Evolutionary conservation across 2,797 vertebrate species (phyloP).

Genomic region (Onychomys torridus): DNA sequence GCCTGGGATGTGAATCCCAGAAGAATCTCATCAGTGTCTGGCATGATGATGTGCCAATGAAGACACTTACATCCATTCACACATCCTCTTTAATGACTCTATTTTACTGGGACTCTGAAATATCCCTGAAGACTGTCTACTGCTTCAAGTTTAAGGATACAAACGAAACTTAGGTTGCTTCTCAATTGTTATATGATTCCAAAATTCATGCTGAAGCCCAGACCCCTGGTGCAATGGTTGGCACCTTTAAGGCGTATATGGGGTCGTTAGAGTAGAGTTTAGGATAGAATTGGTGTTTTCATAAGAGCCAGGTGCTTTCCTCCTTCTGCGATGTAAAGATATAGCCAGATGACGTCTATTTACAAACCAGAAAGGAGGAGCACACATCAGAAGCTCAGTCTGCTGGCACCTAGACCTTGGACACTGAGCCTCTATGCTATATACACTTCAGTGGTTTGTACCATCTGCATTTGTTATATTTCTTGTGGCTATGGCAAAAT

Average conservation of each 20-base stretch:
- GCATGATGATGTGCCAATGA: not conserved
- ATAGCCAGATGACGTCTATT: not conserved
- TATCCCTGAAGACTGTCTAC: not conserved
- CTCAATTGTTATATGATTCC: not conserved
- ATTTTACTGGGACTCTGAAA: not conserved
- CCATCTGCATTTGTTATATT: not conserved
- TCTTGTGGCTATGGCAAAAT: not conserved
- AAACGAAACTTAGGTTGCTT: conserved; percentile 1
- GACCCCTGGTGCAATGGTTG: not conserved
- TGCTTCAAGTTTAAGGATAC: not conserved
- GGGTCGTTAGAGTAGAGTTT: not conserved
- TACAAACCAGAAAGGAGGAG: not conserved
- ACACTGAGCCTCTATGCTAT: not conserved
- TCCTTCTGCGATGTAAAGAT: not conserved
- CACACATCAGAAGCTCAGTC: not conserved
- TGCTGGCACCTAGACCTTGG: not conserved
- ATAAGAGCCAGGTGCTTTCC: not conserved
- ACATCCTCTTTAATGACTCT: not conserved
- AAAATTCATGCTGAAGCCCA: not conserved
- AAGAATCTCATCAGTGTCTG: not conserved
- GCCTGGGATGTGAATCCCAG: not conserved
- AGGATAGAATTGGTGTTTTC: not conserved
- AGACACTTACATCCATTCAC: not conserved
- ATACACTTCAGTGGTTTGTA: not conserved
- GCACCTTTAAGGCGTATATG: not conserved